Evolutionary conservation across 2,888 invertebrate species (phyloP).

Genomic region (Hanleya hanleyi): DNA sequence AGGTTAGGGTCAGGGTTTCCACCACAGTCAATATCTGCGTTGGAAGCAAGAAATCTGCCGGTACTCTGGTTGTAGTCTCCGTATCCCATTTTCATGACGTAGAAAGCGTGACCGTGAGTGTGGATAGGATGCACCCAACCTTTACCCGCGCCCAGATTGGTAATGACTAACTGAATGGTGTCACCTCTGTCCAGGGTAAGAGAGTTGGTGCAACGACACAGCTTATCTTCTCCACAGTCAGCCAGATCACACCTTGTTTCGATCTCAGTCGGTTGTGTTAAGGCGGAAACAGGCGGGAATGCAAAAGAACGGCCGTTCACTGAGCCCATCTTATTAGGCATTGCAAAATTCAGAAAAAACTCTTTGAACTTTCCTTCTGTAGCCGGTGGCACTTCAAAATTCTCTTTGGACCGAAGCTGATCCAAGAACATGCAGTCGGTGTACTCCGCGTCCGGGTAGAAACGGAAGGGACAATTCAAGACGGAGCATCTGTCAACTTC

Average conservation of each 20-base stretch:
- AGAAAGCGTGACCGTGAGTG: constrained; percentile 66
- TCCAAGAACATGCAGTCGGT: constrained; percentile 38
- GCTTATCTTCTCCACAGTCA: constrained; percentile 41
- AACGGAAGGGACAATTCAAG: constrained; percentile 49
- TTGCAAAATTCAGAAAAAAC: constrained; percentile 61
- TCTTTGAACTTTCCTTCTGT: constrained; percentile 42
- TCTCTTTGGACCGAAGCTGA: constrained; percentile 22
- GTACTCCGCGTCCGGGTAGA: constrained; percentile 20
- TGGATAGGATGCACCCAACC: constrained; percentile 65
- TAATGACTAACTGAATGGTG: constrained; percentile 57
- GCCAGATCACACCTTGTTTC: constrained; percentile 40
- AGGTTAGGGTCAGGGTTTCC: constrained; percentile 31
- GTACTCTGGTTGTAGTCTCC: constrained; percentile 7
- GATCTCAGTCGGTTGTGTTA: constrained; percentile 51
- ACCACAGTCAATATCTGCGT: constrained; percentile 46
- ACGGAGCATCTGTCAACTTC: constrained; percentile 31
- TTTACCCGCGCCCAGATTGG: constrained; percentile 55
- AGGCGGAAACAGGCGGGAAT: constrained; percentile 43
- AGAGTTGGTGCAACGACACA: constrained; percentile 54
- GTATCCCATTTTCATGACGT: constrained; percentile 62
- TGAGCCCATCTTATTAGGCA: constrained; percentile 53
- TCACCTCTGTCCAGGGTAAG: constrained; percentile 47
- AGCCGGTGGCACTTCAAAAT: constrained; percentile 33
- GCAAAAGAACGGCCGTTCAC: constrained; percentile 51
- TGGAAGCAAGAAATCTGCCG: constrained; percentile 37